These are phyloP conservation scores for Threskiornis aethiopicus DNA, from an alignment of 2,797 vertebrate genomes.

Conservation along the genomic window DNA sequence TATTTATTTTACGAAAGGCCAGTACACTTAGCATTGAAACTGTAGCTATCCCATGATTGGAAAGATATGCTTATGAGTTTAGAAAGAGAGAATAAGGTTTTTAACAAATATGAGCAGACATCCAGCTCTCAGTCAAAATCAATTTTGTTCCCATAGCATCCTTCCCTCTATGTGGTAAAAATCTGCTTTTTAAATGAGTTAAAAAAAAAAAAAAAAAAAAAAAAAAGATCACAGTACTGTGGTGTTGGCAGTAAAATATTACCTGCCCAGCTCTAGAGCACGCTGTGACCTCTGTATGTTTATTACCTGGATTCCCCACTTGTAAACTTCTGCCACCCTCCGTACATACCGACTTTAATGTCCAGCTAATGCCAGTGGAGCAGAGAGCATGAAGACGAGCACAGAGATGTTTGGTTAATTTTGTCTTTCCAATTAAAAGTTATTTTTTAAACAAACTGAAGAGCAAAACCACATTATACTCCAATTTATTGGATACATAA, in stretches of 20 bases:
- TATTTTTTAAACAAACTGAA: neutral
- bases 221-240: neutral
- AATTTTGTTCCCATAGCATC: neutral
- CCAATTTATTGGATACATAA: too few relatives aligned
- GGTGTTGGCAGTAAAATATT: neutral
- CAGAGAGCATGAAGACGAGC: neutral
- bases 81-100: neutral
- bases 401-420: neutral
- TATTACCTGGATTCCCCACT: too few relatives aligned
- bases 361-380: neutral
- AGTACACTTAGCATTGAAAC: neutral
- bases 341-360: neutral
- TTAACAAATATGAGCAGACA: neutral
- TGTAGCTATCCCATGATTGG: neutral
- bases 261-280: neutral
- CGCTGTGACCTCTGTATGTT: neutral
- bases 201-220: neutral
- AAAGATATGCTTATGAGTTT: neutral
- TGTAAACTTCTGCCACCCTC: neutral
- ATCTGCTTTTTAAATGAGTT: too few relatives aligned
- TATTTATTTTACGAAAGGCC: neutral
- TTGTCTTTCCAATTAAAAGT: neutral
- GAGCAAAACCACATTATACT: neutral
- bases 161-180: neutral
- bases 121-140: neutral